Evolutionary conservation across 2,113 vertebrate genomes (phyloP).

Genomic region (Vulpes ferrilata): DNA sequence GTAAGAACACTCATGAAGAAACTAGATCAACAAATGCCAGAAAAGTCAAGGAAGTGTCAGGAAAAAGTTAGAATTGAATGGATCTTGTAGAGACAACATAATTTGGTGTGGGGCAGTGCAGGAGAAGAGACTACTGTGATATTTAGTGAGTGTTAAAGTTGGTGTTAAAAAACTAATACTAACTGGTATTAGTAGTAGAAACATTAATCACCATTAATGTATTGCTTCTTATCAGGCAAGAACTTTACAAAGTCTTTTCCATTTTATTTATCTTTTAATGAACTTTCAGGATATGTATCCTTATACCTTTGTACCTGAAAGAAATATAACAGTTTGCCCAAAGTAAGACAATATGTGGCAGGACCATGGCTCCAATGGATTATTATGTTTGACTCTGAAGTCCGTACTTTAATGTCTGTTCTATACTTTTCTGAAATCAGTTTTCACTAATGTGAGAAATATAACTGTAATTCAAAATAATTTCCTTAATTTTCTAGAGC

Average conservation of each 20-base stretch:
- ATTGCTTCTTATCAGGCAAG: not conserved
- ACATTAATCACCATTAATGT: not conserved
- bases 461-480: not conserved
- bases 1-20: not conserved
- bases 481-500: not conserved
- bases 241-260: not conserved
- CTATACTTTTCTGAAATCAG: not conserved
- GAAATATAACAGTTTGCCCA: not conserved
- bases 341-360: not conserved
- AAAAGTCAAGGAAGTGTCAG: not conserved
- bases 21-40: not conserved
- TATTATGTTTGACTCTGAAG: not conserved
- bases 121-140: not conserved
- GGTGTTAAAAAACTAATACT: not conserved
- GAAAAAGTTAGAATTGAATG: constrained; percentile 13
- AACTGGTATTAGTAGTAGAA: not conserved
- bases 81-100: not conserved
- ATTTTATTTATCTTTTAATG: constrained; percentile 10
- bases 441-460: constrained; percentile 40
- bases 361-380: not conserved
- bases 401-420: not conserved
- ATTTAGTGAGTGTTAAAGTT: not conserved
- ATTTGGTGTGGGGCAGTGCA: not conserved
- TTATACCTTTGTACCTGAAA: not conserved
- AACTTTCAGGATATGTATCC: not conserved